phyloP scores from a whole-genome alignment of 2,113 vertebrate genomes.

The Hemiprocne comata region DNA sequence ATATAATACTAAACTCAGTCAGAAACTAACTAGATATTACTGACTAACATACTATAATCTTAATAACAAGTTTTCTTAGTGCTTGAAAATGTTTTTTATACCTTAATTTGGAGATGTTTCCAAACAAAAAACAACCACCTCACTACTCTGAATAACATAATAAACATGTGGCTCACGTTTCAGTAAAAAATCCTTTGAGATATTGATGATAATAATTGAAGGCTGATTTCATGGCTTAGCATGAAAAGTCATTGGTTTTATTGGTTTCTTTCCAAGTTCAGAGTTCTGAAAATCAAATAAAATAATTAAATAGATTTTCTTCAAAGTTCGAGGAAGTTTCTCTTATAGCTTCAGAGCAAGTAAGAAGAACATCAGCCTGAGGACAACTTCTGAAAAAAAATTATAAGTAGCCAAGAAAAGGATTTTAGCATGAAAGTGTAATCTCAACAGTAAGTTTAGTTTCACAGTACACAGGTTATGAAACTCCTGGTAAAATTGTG shows the following conservation, averaged over 20 bases:
- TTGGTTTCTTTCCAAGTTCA: neutral
- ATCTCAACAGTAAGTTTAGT: neutral
- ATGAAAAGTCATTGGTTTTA: neutral
- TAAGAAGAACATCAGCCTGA: neutral
- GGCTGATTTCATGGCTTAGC: neutral
- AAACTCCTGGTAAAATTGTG: neutral
- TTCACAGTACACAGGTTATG: neutral
- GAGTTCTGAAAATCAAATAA: conserved; percentile 15
- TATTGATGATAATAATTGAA: neutral
- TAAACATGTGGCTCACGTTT: neutral
- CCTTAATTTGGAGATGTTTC: neutral
- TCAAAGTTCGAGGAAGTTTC: neutral
- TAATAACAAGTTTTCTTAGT: neutral
- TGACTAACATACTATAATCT: neutral
- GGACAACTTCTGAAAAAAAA: neutral
- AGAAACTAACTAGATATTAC: neutral
- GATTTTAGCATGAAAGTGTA: conserved; percentile 33
- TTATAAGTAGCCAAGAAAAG: neutral
- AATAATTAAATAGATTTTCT: conserved; percentile 41
- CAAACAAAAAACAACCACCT: neutral
- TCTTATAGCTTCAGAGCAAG: neutral
- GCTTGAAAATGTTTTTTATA: neutral
- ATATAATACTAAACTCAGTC: neutral
- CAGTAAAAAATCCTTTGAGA: neutral
- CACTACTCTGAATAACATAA: neutral